These are phyloP conservation scores for Parapsyche elsis DNA, from an alignment of 1,140 invertebrate genomes.

Conservation along the genomic window DNA sequence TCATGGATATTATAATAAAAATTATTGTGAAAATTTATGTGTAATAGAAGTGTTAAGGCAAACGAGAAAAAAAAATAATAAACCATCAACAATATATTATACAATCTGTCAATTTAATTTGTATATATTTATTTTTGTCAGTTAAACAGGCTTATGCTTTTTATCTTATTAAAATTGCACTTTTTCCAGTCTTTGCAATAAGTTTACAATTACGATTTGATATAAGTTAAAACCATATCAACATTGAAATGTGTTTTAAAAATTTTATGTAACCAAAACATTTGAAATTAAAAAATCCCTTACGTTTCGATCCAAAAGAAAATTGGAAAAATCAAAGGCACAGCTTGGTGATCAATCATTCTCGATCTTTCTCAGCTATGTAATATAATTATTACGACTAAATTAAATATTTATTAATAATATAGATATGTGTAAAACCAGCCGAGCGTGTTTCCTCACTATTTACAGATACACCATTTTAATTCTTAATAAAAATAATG, in stretches of 20 bases:
- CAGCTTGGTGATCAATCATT: slow-evolving; percentile 44
- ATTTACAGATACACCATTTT: slow-evolving; percentile 45
- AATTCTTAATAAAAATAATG: slow-evolving; percentile 27
- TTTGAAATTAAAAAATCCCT: slow-evolving; percentile 9
- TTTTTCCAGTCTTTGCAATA: slow-evolving; percentile 31
- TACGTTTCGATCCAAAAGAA: slow-evolving; percentile 5
- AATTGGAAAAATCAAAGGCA: slow-evolving; percentile 53
- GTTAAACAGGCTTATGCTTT: not conserved
- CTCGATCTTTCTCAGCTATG: slow-evolving; percentile 27
- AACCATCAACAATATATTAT: too few relatives aligned
- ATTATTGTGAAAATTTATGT: too few relatives aligned
- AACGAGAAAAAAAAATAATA: too few relatives aligned
- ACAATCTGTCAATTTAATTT: too few relatives aligned
- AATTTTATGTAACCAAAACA: slow-evolving; percentile 34
- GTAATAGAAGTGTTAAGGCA: too few relatives aligned
- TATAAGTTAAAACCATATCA: not conserved
- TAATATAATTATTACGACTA: slow-evolving; percentile 43
- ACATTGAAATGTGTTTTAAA: not conserved
- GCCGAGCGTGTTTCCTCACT: slow-evolving; percentile 49
- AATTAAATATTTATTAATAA: slow-evolving; percentile 51
- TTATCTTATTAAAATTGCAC: slow-evolving; percentile 33
- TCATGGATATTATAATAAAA: too few relatives aligned
- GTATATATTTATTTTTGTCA: too few relatives aligned
- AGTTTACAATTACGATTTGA: not conserved
- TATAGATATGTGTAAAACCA: slow-evolving; percentile 55